Percentiles rank a stretch among this genome's conserved stretches.
Conservation (phyloP, 2,888 invertebrate genomes). For the Parnassius mnemosyne region DNA sequence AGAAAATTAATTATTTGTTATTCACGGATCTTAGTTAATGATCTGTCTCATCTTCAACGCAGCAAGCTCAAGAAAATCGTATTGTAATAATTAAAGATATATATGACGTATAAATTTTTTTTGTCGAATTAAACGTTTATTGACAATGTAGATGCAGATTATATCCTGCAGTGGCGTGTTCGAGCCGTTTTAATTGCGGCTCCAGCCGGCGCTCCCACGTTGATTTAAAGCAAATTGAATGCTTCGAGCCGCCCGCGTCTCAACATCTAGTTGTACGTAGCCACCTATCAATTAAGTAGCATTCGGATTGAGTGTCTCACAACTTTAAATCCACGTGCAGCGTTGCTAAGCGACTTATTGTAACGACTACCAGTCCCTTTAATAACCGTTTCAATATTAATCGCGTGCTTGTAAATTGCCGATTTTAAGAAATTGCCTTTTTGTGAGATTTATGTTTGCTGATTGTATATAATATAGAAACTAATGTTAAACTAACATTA, state of each 20-base stretch:
- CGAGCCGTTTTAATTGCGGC: constrained; percentile 63
- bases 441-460: background rate
- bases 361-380: constrained; percentile 30
- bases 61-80: no score
- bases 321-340: constrained; percentile 42
- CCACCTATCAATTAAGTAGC: constrained; percentile 62
- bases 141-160: constrained; percentile 57
- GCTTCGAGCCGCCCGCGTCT: constrained; percentile 50
- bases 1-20: no score
- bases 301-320: constrained; percentile 43
- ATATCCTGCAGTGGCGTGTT: constrained; percentile 53
- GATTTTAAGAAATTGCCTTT: constrained; percentile 1
- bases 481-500: no score
- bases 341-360: constrained; percentile 44
- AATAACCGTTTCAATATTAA: constrained; percentile 1
- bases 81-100: no score
- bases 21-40: no score
- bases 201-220: constrained; percentile 46
- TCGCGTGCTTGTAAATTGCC: constrained; percentile 1
- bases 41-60: no score
- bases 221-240: constrained; percentile 72
- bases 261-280: constrained; percentile 54
- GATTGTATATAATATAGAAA: no score
- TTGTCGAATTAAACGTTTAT: constrained; percentile 33
- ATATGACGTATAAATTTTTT: background rate